Evolutionary conservation across 2,888 invertebrate genomes (phyloP), one percentile per base, ranked within the genome.

Genomic region (Caenorhabditis wallacei): DNA sequence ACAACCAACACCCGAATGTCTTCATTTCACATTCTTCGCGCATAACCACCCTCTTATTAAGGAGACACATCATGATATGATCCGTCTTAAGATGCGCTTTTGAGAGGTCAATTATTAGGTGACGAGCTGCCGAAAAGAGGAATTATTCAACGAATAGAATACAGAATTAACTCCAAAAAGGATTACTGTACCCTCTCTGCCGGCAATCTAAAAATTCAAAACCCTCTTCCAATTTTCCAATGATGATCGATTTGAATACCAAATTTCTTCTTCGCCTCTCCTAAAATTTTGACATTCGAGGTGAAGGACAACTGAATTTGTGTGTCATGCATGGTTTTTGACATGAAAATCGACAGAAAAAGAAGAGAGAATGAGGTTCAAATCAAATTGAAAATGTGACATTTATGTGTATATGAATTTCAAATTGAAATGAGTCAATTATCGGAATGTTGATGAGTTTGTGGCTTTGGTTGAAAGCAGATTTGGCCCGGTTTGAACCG

Each of bases 31-130:
- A 69, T 69, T 66, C 66, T 35, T 48, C 46, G 69, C 69, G 76
- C 76, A 53, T 46, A 75, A 53, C 37, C 51, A 68, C 76, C 75
- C 75, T 76, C 59, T 76, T 69, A 76, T 76, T 69, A 76, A 48
- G 46, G 10, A 40, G 26, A 18, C 7, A 43, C 43, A 22, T 0
- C 10, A 59, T 76, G 76, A 76, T 76, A 76, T 76, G 76, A 76
- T 76, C 68, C 35, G 26, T 0, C 35, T 16, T 22, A 43, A 40
- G 24, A 35, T 63, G 37, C 37, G 61, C 37, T 2, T 30, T 24
- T 40, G 16, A 35, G 48, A 59, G 69, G 76, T 75, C 68, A 75
- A 75, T 75, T 75, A 75, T 48, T 48, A 48, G 66, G 75, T 68
- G 75, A 57, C 35, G 56, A 75, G 18, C 46, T 18, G 46, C n/a